A percentile compares a stretch with the other conserved stretches of the same genome.
Conservation (phyloP, 2,797 vertebrate species). For the Halcyon smyrnensis region DNA sequence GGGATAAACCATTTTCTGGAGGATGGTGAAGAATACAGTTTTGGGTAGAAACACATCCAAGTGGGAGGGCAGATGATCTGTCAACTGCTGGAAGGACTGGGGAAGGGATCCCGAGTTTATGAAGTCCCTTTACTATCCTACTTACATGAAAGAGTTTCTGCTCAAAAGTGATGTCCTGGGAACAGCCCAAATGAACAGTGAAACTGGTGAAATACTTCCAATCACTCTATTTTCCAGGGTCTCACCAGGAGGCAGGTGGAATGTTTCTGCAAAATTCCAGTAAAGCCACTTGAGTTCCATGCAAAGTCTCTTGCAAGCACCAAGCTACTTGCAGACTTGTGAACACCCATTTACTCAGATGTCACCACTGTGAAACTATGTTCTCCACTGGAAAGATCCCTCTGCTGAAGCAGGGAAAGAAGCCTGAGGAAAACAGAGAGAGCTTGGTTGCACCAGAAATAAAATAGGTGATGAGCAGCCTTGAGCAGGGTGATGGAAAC, state of each 20-base stretch:
- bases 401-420: background rate
- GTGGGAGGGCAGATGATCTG: background rate
- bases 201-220: background rate
- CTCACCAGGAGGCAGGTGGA: background rate
- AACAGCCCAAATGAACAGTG: background rate
- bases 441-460: background rate
- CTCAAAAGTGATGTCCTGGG: background rate
- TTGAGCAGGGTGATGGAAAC: background rate
- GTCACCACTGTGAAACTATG: background rate
- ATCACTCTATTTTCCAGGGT: background rate
- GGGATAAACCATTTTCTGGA: background rate
- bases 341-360: background rate
- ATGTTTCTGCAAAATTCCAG: background rate
- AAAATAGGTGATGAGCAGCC: background rate
- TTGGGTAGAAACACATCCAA: background rate
- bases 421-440: background rate
- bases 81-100: background rate
- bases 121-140: background rate
- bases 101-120: background rate
- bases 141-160: background rate
- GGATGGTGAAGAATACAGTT: background rate
- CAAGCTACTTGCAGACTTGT: accelerated
- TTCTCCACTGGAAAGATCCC: background rate
- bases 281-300: background rate
- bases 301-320: background rate